Base-by-base conservation (phyloP, 2,888 invertebrate genomes). In the Corythucha ciliata region DNA sequence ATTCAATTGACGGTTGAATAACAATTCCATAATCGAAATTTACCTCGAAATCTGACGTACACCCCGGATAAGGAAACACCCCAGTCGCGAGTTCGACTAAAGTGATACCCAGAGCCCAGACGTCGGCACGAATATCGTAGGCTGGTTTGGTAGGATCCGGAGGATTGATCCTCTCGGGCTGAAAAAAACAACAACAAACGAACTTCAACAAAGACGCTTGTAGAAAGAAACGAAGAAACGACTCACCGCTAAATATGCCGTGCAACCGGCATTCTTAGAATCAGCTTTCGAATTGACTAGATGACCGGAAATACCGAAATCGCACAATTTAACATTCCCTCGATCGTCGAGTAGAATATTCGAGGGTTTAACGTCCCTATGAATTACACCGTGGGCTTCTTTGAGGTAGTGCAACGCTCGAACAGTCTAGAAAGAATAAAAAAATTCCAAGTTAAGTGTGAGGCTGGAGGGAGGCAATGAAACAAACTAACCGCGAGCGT, bases 101-200 rank as follows among this genome's bases (percentile, higher is more conserved):
- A 51, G 91, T 91, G 64, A 92, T 94, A 61, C 98, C 98, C 60
- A 98, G 75, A 60, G 94, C 94, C 98, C 98, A 98, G 44, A 99
- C 97, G 72, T 99, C 98, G 18, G 98, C 97, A 62, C 98, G 79
- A 67, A 98, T 94, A 72, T 98, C 98, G 70, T 98, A 98, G 71
- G 93, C 91, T 45, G 92, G 93, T 67, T 87, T 82, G 56, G 81
- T 80, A 21, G 93, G 93, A 69, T 90, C 86, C 24, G 89, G 88
- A 39, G 88, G 87, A 70, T 96, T 93, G 69, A 97, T 96, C 63
- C 97, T 77, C 73, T 98, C 97, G 45, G 97, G 97, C 91, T 92
- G 65, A 16, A 69, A 66, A 58, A 57, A 61, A 45, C 53, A 14
- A 53, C 8, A 37, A 36, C 32, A 8, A 12, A 40, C 18, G n/a